Base-by-base conservation (phyloP, 1,140 invertebrate genomes). In the Meloidogyne chitwoodi region DNA sequence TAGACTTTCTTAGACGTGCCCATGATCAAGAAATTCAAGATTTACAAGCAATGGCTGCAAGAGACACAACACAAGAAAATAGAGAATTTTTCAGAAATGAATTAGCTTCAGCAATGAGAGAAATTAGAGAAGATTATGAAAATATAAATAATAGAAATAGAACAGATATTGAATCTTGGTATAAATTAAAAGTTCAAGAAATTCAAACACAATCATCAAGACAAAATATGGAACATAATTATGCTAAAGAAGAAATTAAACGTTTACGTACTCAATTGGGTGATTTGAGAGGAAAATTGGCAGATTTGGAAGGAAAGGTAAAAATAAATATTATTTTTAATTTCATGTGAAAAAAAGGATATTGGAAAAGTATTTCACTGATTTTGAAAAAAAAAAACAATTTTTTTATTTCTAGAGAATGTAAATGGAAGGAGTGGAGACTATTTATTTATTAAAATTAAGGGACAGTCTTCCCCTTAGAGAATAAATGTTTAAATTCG, bases 61-160 rank as follows among this genome's bases (percentile, higher is more conserved):
- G 88, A n/a, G 89, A 90, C 83, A 89, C 89, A 0, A 89, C 89
- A 1, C 86, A 84, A 31, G 89, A 90, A 77, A 89, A 90, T 85
- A 87, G 89, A 8, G 89, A 90, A 75, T 90, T 87, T 86, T 87
- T 87, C 82, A 80, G 88, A 83, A 89, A 88, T 78, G 89, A 90
- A 77, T 80, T 90, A 65, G 85, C 89, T 31, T 85, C 88, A 64
- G 89, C 89, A 31, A 89, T 90, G 75, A 79, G 88, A 41, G 89
- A 90, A 74, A 89, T 90, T 73, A 88, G 90, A 75, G 80, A 81
- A 29, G 89, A 90, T 78, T 90, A 90, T 77, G 89, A 90, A 34
- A 74, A 76, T 44, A 61, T 83, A 27, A 26, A 62, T 34, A 68
- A 8, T 66, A 24, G 34, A 12, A 41, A 44, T 27, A 12, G 56